Percentiles rank a stretch among this genome's conserved stretches.
phyloP scores from a whole-genome alignment of 1,140 invertebrate species.

The Schlechtendalia chinensis region DNA sequence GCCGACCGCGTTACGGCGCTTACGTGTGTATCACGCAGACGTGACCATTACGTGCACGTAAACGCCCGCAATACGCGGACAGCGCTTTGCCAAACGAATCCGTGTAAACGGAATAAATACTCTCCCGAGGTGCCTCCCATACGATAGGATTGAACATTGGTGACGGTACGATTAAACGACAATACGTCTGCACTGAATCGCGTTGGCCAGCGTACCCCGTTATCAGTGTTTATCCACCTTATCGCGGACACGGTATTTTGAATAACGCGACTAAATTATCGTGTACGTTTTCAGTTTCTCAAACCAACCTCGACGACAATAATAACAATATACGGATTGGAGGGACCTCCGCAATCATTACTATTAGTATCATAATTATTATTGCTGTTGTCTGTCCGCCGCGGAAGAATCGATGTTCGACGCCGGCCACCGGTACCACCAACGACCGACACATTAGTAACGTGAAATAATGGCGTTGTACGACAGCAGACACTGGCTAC shows the following conservation, averaged over 20 bases:
- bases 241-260: constrained; percentile 6
- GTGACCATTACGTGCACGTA: neutral
- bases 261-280: neutral
- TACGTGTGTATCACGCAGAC: neutral
- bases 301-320: too few relatives aligned
- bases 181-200: constrained; percentile 27
- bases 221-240: constrained; percentile 21
- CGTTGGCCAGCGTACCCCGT: neutral
- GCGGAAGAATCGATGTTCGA: neutral
- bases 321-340: neutral
- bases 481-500: constrained; percentile 87
- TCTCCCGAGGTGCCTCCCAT: too few relatives aligned
- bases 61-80: too few relatives aligned
- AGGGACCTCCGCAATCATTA: neutral
- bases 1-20: neutral
- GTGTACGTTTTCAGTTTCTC: neutral
- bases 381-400: too few relatives aligned
- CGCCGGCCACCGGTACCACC: neutral
- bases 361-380: too few relatives aligned
- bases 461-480: constrained; percentile 76
- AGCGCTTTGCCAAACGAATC: neutral
- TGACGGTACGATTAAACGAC: too few relatives aligned
- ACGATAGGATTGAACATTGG: too few relatives aligned
- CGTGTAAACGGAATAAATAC: constrained; percentile 10
- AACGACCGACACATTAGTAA: too few relatives aligned